Percentiles rank a stretch among this genome's conserved stretches.
phyloP scores from a whole-genome alignment of 2,113 vertebrate genomes.

The Oophaga pumilio region DNA sequence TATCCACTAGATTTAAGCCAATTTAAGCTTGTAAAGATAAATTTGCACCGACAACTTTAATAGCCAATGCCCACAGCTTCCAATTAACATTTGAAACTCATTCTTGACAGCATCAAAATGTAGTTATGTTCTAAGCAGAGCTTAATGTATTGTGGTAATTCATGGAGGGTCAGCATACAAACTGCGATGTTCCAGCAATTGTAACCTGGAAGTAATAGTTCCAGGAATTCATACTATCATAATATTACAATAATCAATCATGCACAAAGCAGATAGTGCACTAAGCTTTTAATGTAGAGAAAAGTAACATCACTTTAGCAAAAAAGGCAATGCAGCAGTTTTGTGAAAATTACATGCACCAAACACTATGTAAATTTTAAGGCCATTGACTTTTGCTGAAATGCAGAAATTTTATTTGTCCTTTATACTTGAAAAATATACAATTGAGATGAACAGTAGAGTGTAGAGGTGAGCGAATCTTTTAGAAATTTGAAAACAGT shows the following conservation, averaged over 20 bases:
- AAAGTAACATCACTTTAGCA: constrained; percentile 10
- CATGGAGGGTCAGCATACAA: constrained; percentile 39
- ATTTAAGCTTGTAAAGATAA: constrained; percentile 19
- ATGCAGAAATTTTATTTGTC: background rate
- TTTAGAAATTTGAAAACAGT: no score
- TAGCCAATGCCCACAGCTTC: constrained; percentile 31
- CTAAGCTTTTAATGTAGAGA: constrained; percentile 11
- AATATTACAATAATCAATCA: constrained; percentile 46
- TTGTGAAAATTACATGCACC: constrained; percentile 3
- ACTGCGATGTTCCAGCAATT: constrained; percentile 34
- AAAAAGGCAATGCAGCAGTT: constrained; percentile 22
- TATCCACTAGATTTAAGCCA: constrained; percentile 30
- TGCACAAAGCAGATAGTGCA: constrained; percentile 26
- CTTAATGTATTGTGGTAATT: constrained; percentile 41
- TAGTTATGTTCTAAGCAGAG: constrained; percentile 32
- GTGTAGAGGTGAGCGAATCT: no score
- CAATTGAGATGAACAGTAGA: background rate
- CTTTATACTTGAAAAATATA: background rate
- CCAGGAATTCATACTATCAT: constrained; percentile 32
- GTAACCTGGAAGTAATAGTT: constrained; percentile 46
- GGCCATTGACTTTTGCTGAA: background rate
- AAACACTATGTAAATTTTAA: background rate
- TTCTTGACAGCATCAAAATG: constrained; percentile 45
- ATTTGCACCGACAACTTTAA: constrained; percentile 22
- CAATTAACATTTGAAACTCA: constrained; percentile 43